phyloP scores from a whole-genome alignment of 2,888 invertebrate species.

The Eupithecia pulchellata region DNA sequence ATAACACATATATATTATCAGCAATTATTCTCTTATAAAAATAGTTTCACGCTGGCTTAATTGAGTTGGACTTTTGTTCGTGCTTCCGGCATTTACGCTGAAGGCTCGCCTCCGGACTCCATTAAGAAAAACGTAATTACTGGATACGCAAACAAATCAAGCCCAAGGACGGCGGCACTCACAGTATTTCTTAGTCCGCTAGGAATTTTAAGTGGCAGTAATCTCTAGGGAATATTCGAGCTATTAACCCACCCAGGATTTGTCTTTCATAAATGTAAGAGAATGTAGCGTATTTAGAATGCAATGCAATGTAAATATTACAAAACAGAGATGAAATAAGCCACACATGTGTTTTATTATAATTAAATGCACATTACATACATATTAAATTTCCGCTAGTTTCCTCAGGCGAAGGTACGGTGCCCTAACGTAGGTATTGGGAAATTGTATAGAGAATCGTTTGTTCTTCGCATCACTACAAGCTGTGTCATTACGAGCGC shows the following conservation, averaged over 20 bases:
- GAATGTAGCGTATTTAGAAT: constrained; percentile 37
- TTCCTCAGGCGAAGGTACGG: neutral
- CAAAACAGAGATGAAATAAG: constrained; percentile 26
- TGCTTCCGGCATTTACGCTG: constrained; percentile 50
- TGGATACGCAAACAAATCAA: constrained; percentile 66
- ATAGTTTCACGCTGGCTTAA: constrained; percentile 38
- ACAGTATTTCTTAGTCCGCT: constrained; percentile 60
- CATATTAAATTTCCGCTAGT: constrained; percentile 14
- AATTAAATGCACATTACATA: constrained; percentile 26
- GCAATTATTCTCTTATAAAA: constrained; percentile 39
- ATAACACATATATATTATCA: constrained; percentile 45
- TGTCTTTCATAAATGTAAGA: constrained; percentile 30
- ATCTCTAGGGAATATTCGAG: constrained; percentile 58
- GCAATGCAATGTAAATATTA: constrained; percentile 33
- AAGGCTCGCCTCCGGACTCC: constrained; percentile 49
- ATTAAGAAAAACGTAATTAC: constrained; percentile 67
- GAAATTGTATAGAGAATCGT: constrained; percentile 9
- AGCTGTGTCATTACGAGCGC: constrained; percentile 30
- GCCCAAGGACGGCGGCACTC: constrained; percentile 56
- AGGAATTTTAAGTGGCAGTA: constrained; percentile 74
- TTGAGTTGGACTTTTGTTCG: constrained; percentile 43
- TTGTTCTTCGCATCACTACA: constrained; percentile 18
- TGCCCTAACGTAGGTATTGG: constrained; percentile 16
- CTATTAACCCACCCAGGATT: constrained; percentile 46
- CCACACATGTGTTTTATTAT: neutral